phyloP scores from a whole-genome alignment of 2,888 invertebrate genomes.

The Parnassius mnemosyne region DNA sequence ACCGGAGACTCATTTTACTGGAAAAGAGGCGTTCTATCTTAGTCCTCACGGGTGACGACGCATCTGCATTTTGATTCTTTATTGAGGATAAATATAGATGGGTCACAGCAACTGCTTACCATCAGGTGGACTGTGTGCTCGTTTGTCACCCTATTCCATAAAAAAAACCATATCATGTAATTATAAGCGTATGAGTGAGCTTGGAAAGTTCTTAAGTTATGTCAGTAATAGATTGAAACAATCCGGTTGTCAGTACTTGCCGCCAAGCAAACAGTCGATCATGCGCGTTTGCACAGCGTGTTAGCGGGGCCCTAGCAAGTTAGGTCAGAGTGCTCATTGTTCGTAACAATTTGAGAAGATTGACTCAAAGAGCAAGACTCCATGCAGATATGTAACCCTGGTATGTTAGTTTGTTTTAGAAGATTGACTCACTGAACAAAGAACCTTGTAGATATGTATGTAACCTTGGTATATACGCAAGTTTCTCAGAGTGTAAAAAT shows the following conservation, averaged over 20 bases:
- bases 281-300: slow-evolving; percentile 50
- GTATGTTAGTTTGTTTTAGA: neutral
- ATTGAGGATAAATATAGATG: too few relatives aligned
- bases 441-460: neutral
- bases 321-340: slow-evolving; percentile 23
- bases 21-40: too few relatives aligned
- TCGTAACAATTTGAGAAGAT: slow-evolving; percentile 6
- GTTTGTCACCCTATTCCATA: too few relatives aligned
- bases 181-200: neutral
- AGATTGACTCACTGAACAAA: slow-evolving; percentile 7
- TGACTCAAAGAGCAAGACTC: slow-evolving; percentile 7
- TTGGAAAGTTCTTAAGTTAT: slow-evolving; percentile 26
- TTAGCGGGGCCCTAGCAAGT: slow-evolving; percentile 43
- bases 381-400: slow-evolving; percentile 1
- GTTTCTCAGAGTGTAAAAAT: slow-evolving; percentile 25
- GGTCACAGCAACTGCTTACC: too few relatives aligned
- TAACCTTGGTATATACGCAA: neutral
- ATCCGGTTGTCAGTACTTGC: slow-evolving; percentile 55
- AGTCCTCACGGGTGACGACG: too few relatives aligned
- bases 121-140: too few relatives aligned
- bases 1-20: too few relatives aligned
- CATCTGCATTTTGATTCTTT: too few relatives aligned
- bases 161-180: too few relatives aligned
- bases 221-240: slow-evolving; percentile 36
- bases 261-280: slow-evolving; percentile 58